Conservation (phyloP, 1,140 invertebrate genomes). For the Rhagoletis pomonella region DNA sequence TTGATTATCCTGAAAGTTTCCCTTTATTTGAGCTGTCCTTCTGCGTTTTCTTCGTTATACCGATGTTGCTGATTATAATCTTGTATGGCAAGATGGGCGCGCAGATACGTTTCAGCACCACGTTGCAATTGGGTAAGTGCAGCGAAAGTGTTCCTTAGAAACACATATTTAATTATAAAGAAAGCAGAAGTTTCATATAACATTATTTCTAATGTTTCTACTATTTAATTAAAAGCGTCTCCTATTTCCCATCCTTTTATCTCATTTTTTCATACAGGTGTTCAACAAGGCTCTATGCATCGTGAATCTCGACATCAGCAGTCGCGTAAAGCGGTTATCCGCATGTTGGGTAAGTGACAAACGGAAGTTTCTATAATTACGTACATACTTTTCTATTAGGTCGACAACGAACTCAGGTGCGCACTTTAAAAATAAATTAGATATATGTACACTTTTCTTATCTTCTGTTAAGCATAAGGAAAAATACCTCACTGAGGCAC, state of each 20-base stretch:
- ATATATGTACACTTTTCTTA: too few relatives aligned
- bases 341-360: conserved; percentile 84
- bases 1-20: conserved; percentile 76
- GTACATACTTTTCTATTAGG: too few relatives aligned
- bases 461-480: too few relatives aligned
- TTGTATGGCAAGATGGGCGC: conserved; percentile 87
- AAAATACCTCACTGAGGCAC: too few relatives aligned
- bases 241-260: neutral
- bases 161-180: neutral
- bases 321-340: conserved; percentile 83
- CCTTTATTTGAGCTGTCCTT: conserved; percentile 88
- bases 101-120: conserved; percentile 79
- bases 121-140: conserved; percentile 72
- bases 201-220: neutral
- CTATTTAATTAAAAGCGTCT: neutral
- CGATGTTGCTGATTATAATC: conserved; percentile 85
- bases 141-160: too few relatives aligned
- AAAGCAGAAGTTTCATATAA: neutral
- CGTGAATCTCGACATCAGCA: conserved; percentile 66
- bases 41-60: conserved; percentile 88
- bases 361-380: too few relatives aligned
- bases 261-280: conserved; percentile 61
- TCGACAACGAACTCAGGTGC: too few relatives aligned
- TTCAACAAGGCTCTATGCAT: conserved; percentile 72
- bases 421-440: too few relatives aligned